phyloP scores from a whole-genome alignment of 1,140 invertebrate species.

The Mylabris phalerata region DNA sequence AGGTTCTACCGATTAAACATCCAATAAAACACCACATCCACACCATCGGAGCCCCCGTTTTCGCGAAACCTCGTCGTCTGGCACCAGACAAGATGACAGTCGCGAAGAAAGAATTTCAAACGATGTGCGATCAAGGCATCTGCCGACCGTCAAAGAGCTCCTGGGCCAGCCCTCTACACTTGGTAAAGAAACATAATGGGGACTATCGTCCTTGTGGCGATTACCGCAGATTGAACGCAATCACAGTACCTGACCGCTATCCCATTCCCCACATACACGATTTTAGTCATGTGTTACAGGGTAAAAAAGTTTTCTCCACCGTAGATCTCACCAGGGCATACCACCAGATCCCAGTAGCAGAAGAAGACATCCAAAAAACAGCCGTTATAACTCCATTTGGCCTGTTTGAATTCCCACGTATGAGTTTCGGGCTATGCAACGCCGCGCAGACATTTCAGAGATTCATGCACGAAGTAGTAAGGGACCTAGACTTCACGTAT shows the following conservation, averaged over 20 bases:
- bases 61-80: slow-evolving; percentile 36
- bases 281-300: slow-evolving; percentile 31
- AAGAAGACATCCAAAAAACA: slow-evolving; percentile 37
- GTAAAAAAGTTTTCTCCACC: too few relatives aligned
- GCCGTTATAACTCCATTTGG: slow-evolving; percentile 39
- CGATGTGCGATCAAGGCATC: slow-evolving; percentile 36
- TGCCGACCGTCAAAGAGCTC: slow-evolving; percentile 37
- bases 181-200: slow-evolving; percentile 39
- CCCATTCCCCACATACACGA: slow-evolving; percentile 33
- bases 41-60: slow-evolving; percentile 38
- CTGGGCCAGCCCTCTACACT: slow-evolving; percentile 42
- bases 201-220: slow-evolving; percentile 38
- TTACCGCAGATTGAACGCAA: slow-evolving; percentile 44
- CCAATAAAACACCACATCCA: slow-evolving; percentile 27
- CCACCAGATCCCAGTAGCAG: slow-evolving; percentile 8
- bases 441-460: slow-evolving; percentile 45
- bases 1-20: not conserved
- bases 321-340: too few relatives aligned
- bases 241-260: slow-evolving; percentile 37
- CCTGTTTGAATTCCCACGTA: slow-evolving; percentile 31
- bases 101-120: slow-evolving; percentile 36
- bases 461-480: slow-evolving; percentile 45
- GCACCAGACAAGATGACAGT: slow-evolving; percentile 31
- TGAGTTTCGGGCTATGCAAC: slow-evolving; percentile 37
- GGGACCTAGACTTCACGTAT: slow-evolving; percentile 32